Base-by-base conservation (phyloP, 1,140 invertebrate species). In the Amyelois transitella region DNA sequence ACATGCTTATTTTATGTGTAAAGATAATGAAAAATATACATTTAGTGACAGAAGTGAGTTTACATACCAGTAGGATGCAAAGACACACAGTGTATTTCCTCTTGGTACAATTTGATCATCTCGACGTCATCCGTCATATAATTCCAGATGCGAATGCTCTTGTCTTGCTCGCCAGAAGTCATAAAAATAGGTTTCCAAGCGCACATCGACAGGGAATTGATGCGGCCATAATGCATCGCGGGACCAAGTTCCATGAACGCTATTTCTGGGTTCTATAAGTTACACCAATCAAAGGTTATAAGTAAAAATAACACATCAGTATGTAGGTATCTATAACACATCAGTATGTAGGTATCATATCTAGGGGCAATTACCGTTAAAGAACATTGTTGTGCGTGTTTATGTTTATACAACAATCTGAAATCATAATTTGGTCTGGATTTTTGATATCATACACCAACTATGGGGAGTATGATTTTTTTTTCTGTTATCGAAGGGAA, bases 111-210 rank as follows among this genome's bases (percentile, higher is more conserved):
- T 72, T 95, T 96, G 43, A 92, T 91, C 73, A 97, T 82, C 66
- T 97, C 93, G 20, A 97, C 82, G 38, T 90, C 92, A 58, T 92
- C 91, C 0, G 92, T 94, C 75, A 96, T 93, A 67, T 96, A 97
- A 74, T 98, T 96, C 96, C 97, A 98, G 10, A 98, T 90, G 45
- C 95, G 90, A 24, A 98, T 91, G 20, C 93, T 96, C 53, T 94
- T 91, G 81, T 98, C 97, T 8, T 91, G 72, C 58, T 91, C 86
- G 51, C 96, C 96, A 44, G 93, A 94, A 0, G 96, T 97, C 75
- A 97, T 93, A 22, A 97, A 92, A 25, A 97, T 92, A 0, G 96
- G 94, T 84, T 98, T 98, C 92, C 96, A 95, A 1, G 93, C 90
- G 75, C 96, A 97, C 54, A 95, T 91, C 6, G 96, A 93, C 18